phyloP scores from a whole-genome alignment of 2,797 vertebrate species.

The Pseudochirops corinnae region DNA sequence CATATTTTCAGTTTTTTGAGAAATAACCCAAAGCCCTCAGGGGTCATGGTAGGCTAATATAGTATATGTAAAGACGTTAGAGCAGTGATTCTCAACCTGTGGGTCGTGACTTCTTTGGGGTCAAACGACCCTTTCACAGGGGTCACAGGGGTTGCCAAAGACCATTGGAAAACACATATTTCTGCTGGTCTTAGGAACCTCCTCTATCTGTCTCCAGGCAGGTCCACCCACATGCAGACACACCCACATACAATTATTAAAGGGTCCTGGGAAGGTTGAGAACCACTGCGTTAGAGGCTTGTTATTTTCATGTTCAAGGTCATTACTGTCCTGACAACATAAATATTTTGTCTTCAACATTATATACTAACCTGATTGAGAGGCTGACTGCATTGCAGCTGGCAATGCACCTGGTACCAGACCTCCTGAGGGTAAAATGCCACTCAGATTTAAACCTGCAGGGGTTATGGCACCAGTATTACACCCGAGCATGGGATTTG shows the following conservation, averaged over 20 bases:
- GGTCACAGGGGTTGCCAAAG: too few species aligned
- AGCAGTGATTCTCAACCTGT: not conserved
- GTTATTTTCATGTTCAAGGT: constrained; percentile 8
- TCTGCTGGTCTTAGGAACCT: too few species aligned
- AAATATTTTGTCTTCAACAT: constrained; percentile 38
- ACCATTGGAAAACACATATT: too few species aligned
- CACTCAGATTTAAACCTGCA: constrained; percentile 93
- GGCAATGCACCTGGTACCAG: constrained; percentile 91
- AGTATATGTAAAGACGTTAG: constrained; percentile 11
- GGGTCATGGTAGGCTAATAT: not conserved
- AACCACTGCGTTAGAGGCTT: not conserved
- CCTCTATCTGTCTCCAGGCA: too few species aligned
- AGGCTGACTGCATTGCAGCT: constrained; percentile 91
- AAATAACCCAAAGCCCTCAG: not conserved
- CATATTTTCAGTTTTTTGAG: not conserved
- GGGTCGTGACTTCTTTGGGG: too few species aligned
- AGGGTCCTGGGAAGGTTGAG: too few species aligned
- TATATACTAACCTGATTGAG: constrained; percentile 92
- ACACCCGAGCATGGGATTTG: constrained; percentile 93
- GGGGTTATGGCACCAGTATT: constrained; percentile 89
- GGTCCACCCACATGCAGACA: too few species aligned
- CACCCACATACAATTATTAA: too few species aligned
- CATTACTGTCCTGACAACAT: constrained; percentile 36
- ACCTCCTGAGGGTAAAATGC: constrained; percentile 94
- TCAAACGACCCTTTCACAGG: too few species aligned